These are phyloP conservation scores for Halcyon badia DNA, from an alignment of 2,797 vertebrate species.

Conservation along the genomic window DNA sequence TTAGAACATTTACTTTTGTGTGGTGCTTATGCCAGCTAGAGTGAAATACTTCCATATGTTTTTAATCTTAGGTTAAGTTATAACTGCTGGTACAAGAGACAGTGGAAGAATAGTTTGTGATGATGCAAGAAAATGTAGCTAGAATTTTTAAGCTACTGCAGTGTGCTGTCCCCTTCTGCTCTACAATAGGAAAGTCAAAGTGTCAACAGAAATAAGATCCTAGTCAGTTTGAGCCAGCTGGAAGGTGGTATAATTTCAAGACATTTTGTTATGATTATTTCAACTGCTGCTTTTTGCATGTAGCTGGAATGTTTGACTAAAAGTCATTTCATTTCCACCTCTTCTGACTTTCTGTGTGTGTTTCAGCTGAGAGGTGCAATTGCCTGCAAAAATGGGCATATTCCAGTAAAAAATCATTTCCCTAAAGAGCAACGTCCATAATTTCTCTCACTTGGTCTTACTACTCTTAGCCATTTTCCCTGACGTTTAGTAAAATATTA, in stretches of 20 bases:
- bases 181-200: not conserved
- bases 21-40: constrained; percentile 7
- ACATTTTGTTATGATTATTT: constrained; percentile 4
- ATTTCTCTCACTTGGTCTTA: not conserved
- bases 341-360: not conserved
- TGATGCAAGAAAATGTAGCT: not conserved
- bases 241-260: constrained; percentile 8
- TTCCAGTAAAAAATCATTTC: not conserved
- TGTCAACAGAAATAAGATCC: not conserved
- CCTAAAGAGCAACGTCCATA: not conserved
- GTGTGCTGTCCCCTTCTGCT: not conserved
- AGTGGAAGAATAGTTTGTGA: not conserved
- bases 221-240: not conserved
- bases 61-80: constrained; percentile 47
- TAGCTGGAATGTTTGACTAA: not conserved
- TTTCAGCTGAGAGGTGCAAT: not conserved
- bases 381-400: not conserved
- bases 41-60: constrained; percentile 27
- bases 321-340: not conserved
- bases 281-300: not conserved
- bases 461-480: not conserved
- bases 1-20: not conserved
- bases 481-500: not conserved
- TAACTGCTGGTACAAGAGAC: not conserved
- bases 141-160: constrained; percentile 1